Base-by-base conservation (phyloP, 2,113 vertebrate species). In the Apus apus region DNA sequence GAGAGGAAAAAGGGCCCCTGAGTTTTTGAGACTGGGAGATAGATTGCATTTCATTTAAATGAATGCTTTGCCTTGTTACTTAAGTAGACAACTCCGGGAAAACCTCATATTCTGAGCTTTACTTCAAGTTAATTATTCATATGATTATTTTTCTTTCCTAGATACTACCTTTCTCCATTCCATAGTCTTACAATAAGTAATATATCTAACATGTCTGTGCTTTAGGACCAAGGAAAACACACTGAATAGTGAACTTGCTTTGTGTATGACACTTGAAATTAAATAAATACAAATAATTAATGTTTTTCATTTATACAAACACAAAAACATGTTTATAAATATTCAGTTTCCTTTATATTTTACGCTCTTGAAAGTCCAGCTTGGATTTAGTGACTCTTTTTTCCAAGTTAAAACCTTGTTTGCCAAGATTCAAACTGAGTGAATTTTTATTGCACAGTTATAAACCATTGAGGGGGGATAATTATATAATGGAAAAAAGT, bases 401-500 rank as follows among this genome's bases (percentile, higher is more conserved):
- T 85, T 83, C 77, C 65, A 38, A 32, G 45, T 75, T 82, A 46
- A 94, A 95, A 43, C 43, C 20, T 65, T 65, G n/a, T 88, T 93
- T 97, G 94, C 87, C 83, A 93, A 92, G 88, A 88, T 83, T 95
- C 68, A 87, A 58, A 94, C 91, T 26, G 79, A 91, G 66, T 66
- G 61, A 87, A 27, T 92, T 97, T 97, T 97, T 97, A 95, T 80
- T 88, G 89, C 80, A n/a, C 23, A 27, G 61, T 77, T 91, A 94
- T 45, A 97, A 96, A 79, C 60, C 76, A 64, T 68, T 87, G 84
- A 40, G 57, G 58, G 8, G 40, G 48, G 66, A 87, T 78, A 87
- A 92, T 95, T 96, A 95, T 93, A 96, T 92, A 91, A 95, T 97
- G 94, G 96, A 97, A 97, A 95, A 94, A 97, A 58, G 19, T 82